phyloP scores from a whole-genome alignment of 2,113 vertebrate genomes.

The Neomonachus schauinslandi region DNA sequence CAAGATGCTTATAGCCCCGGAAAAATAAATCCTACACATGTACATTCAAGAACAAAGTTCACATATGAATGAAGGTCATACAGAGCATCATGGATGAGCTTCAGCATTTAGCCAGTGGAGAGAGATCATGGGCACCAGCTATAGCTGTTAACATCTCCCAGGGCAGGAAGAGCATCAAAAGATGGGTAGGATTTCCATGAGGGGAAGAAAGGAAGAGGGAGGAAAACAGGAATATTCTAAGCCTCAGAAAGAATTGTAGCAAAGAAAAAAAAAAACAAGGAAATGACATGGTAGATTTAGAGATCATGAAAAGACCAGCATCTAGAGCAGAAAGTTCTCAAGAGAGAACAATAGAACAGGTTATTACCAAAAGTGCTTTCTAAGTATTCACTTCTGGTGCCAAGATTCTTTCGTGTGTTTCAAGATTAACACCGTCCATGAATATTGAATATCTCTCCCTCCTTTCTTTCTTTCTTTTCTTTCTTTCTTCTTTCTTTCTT shows the following conservation, averaged over 20 bases:
- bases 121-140: background rate
- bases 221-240: background rate
- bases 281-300: background rate
- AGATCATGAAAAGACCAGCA: background rate
- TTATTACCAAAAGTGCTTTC: background rate
- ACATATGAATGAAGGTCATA: background rate
- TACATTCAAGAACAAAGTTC: background rate
- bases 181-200: background rate
- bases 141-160: background rate
- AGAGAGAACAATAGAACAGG: too few species aligned
- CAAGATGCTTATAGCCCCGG: background rate
- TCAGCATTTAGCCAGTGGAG: background rate
- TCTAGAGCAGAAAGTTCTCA: background rate
- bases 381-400: background rate
- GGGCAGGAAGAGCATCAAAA: background rate
- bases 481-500: too few species aligned
- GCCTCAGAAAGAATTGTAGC: background rate
- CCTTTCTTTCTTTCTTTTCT: too few species aligned
- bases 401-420: background rate
- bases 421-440: background rate
- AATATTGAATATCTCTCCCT: background rate
- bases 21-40: background rate
- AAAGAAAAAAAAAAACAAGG: background rate
- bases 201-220: background rate
- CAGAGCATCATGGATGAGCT: background rate